phyloP scores from a whole-genome alignment of 2,113 vertebrate species.

The Himantopus leucocephalus region DNA sequence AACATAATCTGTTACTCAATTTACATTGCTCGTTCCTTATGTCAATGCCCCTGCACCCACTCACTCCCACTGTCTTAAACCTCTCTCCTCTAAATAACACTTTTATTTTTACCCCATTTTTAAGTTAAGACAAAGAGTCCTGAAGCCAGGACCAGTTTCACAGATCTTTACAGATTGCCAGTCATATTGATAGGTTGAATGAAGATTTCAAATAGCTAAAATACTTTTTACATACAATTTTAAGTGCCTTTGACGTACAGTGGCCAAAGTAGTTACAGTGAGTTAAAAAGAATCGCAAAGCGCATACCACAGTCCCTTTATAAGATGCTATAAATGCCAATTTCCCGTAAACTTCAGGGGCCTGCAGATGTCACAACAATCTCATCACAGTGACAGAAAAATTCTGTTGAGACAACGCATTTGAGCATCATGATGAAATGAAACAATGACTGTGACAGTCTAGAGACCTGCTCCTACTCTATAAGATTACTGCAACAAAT shows the following conservation, averaged over 20 bases:
- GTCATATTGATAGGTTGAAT: neutral
- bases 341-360: neutral
- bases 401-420: neutral
- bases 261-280: neutral
- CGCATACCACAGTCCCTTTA: neutral
- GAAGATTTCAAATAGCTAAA: neutral
- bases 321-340: neutral
- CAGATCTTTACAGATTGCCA: neutral
- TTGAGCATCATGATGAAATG: neutral
- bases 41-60: fast-evolving
- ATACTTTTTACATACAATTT: neutral
- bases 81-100: neutral
- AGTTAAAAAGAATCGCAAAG: neutral
- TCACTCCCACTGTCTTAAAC: neutral
- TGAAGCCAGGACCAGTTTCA: neutral
- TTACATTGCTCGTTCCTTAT: neutral
- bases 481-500: neutral
- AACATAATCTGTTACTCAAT: neutral
- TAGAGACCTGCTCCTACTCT: neutral
- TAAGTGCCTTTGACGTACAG: neutral
- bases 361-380: neutral
- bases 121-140: neutral
- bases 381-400: neutral
- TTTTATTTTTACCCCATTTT: neutral
- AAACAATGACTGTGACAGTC: neutral